Evolutionary conservation across 2,113 vertebrate genomes (phyloP).

Genomic region (Irena cyanogastra): DNA sequence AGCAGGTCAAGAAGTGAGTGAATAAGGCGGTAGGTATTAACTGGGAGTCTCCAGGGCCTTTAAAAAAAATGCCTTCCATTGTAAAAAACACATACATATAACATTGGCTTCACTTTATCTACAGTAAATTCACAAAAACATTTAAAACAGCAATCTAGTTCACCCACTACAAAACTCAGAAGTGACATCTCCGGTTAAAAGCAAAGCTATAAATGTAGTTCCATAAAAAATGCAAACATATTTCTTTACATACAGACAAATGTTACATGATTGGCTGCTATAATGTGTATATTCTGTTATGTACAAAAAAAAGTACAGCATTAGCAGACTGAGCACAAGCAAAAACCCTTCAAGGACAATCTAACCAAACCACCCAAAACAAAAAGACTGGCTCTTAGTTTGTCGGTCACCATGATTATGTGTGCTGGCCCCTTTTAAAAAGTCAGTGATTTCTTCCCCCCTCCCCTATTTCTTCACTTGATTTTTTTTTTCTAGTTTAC

Average conservation of each 20-base stretch:
- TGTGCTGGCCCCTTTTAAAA: slow-evolving; percentile 70
- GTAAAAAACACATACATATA: slow-evolving; percentile 81
- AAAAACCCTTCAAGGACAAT: slow-evolving; percentile 70
- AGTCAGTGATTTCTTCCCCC: slow-evolving; percentile 68
- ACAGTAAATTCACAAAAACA: slow-evolving; percentile 76
- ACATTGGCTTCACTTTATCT: slow-evolving; percentile 73
- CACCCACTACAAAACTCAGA: slow-evolving; percentile 67
- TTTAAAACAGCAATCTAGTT: slow-evolving; percentile 60
- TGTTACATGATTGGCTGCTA: slow-evolving; percentile 71
- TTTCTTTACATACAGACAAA: slow-evolving; percentile 76
- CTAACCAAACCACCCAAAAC: slow-evolving; percentile 79
- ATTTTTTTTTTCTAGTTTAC: slow-evolving; percentile 76
- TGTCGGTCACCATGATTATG: slow-evolving; percentile 75
- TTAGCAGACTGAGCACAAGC: slow-evolving; percentile 72
- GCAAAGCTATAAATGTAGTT: slow-evolving; percentile 74
- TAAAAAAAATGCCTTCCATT: slow-evolving; percentile 58
- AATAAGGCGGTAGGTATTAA: slow-evolving; percentile 48
- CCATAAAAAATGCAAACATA: slow-evolving; percentile 70
- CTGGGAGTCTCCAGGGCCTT: slow-evolving; percentile 52
- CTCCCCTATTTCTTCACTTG: slow-evolving; percentile 63
- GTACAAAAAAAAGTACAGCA: slow-evolving; percentile 71
- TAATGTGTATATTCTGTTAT: slow-evolving; percentile 72
- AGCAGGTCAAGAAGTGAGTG: slow-evolving; percentile 23
- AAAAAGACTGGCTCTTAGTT: slow-evolving; percentile 78
- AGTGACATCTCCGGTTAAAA: slow-evolving; percentile 60